Evolutionary conservation across 2,797 vertebrate genomes (phyloP), one percentile per base, ranked within the genome.

Genomic region (Calcarius lapponicus): DNA sequence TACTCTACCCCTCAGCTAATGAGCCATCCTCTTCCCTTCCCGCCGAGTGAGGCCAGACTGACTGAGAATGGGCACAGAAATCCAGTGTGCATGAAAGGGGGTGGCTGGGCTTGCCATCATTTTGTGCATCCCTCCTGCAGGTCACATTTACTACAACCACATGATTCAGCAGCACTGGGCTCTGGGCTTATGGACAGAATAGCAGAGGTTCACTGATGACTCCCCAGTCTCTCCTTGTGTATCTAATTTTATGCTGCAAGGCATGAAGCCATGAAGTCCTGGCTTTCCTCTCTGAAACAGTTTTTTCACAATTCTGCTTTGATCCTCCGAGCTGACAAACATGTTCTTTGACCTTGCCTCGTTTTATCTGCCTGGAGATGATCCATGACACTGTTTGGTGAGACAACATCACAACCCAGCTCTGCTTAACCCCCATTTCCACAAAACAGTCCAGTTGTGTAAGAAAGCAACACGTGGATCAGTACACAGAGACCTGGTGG

Each of bases 1-100:
- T 70, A 28, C 71, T 31, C 43, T 70, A 34, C 69, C 90, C 87
- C 88, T 81, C 51, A 69, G 85, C 82, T 96, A 95, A 95, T 54
- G 58, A 95, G 65, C 45, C 82, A 34, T 66, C 82, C 45, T 61
- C 50, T 61, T 38, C 69, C 54, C 24, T 95, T 86, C 86, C 80
- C 56, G 82, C 92, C 69, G 86, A 45, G 82, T 36, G 85, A 84
- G 73, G 83, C 73, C 93, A 42, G 60, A 6, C 83, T 75, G 62
- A 62, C 40, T 0, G 0, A 65, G 75, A 72, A 48, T 0, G 1
- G 57, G 61, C 69, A 72, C 65, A 66, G 83, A 84, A 90, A 86
- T 20, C 25, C 70, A 12, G 1, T 0, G 15, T 45, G 29, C 54
- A 17, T 25, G 38, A 40, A 67, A 42, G 12, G 45, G 13, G 45